These are phyloP conservation scores for Polypedilum vanderplanki DNA, from an alignment of 1,140 invertebrate genomes.

Conservation along the genomic window DNA sequence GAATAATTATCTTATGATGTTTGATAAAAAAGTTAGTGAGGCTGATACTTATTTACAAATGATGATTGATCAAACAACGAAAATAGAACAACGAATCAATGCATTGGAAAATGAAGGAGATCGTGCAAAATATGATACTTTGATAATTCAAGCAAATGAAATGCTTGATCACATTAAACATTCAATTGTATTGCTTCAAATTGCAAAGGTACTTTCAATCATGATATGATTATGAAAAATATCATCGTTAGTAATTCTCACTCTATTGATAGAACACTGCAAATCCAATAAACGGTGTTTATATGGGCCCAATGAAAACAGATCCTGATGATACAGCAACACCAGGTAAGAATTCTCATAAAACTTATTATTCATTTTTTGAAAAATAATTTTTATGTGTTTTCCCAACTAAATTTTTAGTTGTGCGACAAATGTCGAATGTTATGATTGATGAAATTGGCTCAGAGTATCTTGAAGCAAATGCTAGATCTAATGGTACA, in stretches of 20 bases:
- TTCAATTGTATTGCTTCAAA: constrained; percentile 93
- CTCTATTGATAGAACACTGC: constrained; percentile 72
- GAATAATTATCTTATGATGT: constrained; percentile 45
- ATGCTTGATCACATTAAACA: constrained; percentile 94
- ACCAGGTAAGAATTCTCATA: neutral
- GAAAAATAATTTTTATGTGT: neutral
- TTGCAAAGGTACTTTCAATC: constrained; percentile 74
- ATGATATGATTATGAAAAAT: too few relatives aligned
- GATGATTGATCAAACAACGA: constrained; percentile 86
- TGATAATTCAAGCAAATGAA: constrained; percentile 49
- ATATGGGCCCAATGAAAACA: constrained; percentile 51
- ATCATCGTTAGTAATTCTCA: too few relatives aligned
- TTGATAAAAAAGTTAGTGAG: constrained; percentile 87
- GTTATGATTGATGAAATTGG: constrained; percentile 28
- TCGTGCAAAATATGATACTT: constrained; percentile 33
- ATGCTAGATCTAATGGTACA: neutral
- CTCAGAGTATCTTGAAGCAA: constrained; percentile 28
- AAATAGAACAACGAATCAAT: constrained; percentile 38
- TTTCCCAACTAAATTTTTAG: neutral
- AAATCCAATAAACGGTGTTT: constrained; percentile 78
- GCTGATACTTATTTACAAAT: constrained; percentile 94
- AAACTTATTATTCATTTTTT: neutral
- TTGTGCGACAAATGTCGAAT: constrained; percentile 23
- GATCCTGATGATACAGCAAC: constrained; percentile 30
- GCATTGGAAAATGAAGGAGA: constrained; percentile 41